Evolutionary conservation across 1,140 invertebrate species (phyloP), one percentile per base, ranked within the genome.

Genomic region (Bombus confusus): DNA sequence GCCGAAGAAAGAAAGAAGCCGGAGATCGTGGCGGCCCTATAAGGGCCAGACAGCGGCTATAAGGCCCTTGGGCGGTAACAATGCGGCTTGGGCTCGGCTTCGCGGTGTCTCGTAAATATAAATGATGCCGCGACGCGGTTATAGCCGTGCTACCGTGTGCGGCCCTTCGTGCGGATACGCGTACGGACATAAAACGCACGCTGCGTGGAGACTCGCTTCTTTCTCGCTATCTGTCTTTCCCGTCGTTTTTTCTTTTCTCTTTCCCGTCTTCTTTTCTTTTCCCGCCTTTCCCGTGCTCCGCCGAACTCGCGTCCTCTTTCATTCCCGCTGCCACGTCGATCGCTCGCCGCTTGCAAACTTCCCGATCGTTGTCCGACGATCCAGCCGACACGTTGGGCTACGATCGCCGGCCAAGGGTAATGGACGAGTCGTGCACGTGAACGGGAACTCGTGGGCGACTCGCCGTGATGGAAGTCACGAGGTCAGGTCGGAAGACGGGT

Each of bases 31-130:
- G 83, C 90, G 88, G 89, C 93, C 92, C 93, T 94, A 93, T 93
- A 94, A 93, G 92, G 93, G 75, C 92, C 91, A 93, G 92, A 93
- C 91, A 89, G 89, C 91, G 91, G 88, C 88, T 89, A 88, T 89
- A 91, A 91, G 90, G 88, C 91, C 93, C 91, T 91, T 92, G 91
- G 91, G 91, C 91, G 86, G 91, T 94, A 95, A 95, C 94, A 95
- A 95, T 95, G 93, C 94, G 89, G 89, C 88, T 81, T 86, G 90
- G 84, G 84, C 88, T 90, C 85, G 87, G 84, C 90, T 92, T 83
- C 92, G 91, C 91, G 91, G 91, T 94, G 94, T 94, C 93, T 95
- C 93, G 93, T 95, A 94, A 95, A 94, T 94, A 95, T 95, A 95
- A 95, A 95, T 94, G 93, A 95, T 94, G 92, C 93, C 92, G 92